A percentile compares a stretch with the other conserved stretches of the same genome.
These are phyloP conservation scores for Sphyrna mokarran DNA, from an alignment of 2,113 vertebrate genomes.

Conservation along the genomic window DNA sequence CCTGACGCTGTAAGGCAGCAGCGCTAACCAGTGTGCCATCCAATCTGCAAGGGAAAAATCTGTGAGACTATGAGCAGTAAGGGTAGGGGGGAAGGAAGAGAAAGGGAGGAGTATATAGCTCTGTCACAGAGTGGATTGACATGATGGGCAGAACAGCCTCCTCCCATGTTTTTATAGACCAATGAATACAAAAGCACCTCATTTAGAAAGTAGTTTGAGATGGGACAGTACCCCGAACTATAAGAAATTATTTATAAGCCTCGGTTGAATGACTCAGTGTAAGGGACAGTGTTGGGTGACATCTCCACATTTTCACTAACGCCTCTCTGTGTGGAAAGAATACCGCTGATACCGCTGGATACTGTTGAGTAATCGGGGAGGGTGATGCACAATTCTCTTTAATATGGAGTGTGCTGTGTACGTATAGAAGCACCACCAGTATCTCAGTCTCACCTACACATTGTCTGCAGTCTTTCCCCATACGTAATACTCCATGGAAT, in stretches of 20 bases:
- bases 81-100: too few relatives aligned
- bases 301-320: not conserved
- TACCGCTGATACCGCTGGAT: too few relatives aligned
- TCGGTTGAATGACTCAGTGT: not conserved
- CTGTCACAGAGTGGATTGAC: too few relatives aligned
- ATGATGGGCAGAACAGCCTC: not conserved
- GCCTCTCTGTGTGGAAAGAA: not conserved
- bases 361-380: not conserved
- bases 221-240: not conserved
- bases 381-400: not conserved
- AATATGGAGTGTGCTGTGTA: not conserved
- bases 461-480: not conserved
- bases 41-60: not conserved
- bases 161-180: not conserved
- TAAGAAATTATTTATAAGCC: not conserved
- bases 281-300: not conserved
- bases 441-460: not conserved
- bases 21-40: too few relatives aligned
- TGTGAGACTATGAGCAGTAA: not conserved
- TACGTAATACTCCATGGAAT: slow-evolving; percentile 2
- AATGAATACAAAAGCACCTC: not conserved
- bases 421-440: not conserved
- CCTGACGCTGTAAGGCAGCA: too few relatives aligned
- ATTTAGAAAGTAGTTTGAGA: not conserved
- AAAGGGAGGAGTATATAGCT: not conserved